Conservation (phyloP, 2,888 invertebrate genomes). For the Drosophila affinis region DNA sequence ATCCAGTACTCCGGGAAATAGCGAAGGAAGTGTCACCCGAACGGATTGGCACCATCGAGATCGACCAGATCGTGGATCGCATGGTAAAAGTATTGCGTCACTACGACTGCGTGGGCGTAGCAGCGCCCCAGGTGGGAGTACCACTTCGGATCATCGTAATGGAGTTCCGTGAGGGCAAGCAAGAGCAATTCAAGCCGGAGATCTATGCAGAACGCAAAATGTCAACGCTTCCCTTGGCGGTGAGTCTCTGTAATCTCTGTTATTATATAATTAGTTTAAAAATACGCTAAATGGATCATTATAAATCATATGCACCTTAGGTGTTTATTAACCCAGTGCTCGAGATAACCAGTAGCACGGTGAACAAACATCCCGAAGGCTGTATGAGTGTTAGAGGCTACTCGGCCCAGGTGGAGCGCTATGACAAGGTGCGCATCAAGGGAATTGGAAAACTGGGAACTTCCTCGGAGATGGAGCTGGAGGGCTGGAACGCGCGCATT, state of each 20-base stretch:
- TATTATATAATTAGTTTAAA: slow-evolving; percentile 8
- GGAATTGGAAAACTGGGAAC: slow-evolving; percentile 86
- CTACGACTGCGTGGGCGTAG: slow-evolving; percentile 88
- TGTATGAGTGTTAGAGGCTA: slow-evolving; percentile 90
- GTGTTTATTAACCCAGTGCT: slow-evolving; percentile 89
- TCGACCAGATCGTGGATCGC: slow-evolving; percentile 85
- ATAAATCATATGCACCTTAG: slow-evolving; percentile 78
- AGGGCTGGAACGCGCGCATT: slow-evolving; percentile 89
- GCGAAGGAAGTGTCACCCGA: slow-evolving; percentile 86
- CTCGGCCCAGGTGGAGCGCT: slow-evolving; percentile 88
- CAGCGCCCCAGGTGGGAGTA: slow-evolving; percentile 90
- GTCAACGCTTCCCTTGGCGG: slow-evolving; percentile 86
- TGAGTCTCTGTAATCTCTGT: slow-evolving; percentile 64
- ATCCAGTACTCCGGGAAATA: slow-evolving; percentile 87
- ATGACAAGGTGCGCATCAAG: slow-evolving; percentile 85
- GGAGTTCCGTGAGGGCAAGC: slow-evolving; percentile 85
- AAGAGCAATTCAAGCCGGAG: slow-evolving; percentile 79
- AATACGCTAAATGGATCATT: neutral
- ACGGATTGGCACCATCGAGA: slow-evolving; percentile 85
- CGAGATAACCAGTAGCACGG: slow-evolving; percentile 87
- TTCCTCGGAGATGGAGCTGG: slow-evolving; percentile 84
- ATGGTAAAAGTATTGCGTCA: slow-evolving; percentile 86
- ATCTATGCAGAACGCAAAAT: slow-evolving; percentile 85
- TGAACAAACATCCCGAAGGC: slow-evolving; percentile 85
- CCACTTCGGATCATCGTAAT: slow-evolving; percentile 87